Evolutionary conservation across 2,113 vertebrate species (phyloP), one percentile per base, ranked within the genome.

Genomic region (Bostrychus sinensis): DNA sequence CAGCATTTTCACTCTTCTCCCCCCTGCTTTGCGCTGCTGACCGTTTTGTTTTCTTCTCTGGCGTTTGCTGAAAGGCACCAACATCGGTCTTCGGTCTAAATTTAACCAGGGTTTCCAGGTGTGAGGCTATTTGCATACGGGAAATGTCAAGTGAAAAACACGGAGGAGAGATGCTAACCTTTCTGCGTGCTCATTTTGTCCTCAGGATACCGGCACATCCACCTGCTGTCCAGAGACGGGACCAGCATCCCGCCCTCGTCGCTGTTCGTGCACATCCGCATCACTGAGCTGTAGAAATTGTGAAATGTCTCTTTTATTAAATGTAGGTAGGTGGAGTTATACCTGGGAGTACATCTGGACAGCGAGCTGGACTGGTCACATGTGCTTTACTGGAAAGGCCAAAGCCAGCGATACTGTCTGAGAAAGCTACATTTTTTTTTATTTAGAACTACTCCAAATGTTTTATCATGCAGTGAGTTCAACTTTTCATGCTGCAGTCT

Each of bases 181-280:
- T 8, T 23, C 3, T 56, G 51, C 19, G 2, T 60, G 38, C 56
- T 56, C 14, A 25, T 36, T 38, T 61, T 77, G 36, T 77, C 19
- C n/a, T 8, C 83, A 98, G 97, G 97, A 26, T 99, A 97, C 81
- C 95, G 96, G 63, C 97, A 98, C 72, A 93, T 99, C 70, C 93
- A 97, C 71, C 92, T 98, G 20, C 91, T 98, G 66, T 98, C 96
- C 59, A 95, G 83, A 82, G 97, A 99, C 0, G 97, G 97, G 25
- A 95, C 92, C 48, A 90, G 90, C 58, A 95, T 99, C 71, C 91
- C 92, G 0, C 95, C 96, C 1, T 91, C 96, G 32, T 96, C 96
- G 0, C 87, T 98, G 57, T 98, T 98, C 1, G 93, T 98, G 58
- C 91, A 96, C 62, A 87, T 94, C 71, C 79, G 82, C 56, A 94